Conservation (phyloP, 2,113 vertebrate genomes). For the Cephalophus harveyi region DNA sequence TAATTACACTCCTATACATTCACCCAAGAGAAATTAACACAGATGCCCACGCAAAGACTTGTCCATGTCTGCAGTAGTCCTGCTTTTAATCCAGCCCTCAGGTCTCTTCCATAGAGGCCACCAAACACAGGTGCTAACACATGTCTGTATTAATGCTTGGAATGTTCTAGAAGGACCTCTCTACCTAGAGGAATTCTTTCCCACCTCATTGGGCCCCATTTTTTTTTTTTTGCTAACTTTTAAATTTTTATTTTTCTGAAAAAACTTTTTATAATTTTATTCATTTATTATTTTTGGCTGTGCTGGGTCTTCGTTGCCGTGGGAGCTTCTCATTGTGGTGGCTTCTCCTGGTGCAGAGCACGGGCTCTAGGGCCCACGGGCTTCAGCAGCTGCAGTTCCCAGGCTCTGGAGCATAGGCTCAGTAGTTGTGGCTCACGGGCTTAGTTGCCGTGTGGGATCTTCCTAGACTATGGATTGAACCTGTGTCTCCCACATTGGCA, state of each 20-base stretch:
- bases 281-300: not conserved
- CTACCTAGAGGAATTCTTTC: not conserved
- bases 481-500: not conserved
- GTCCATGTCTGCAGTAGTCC: not conserved
- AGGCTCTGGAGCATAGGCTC: not conserved
- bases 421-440: fast-evolving
- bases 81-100: not conserved
- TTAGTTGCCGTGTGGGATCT: not conserved
- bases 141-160: not conserved
- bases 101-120: not conserved
- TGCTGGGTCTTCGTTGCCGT: not conserved
- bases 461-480: not conserved
- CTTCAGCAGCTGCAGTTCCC: not conserved
- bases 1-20: not conserved
- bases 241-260: not conserved
- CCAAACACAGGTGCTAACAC: not conserved
- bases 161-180: not conserved
- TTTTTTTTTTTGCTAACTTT: not conserved
- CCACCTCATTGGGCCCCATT: not conserved
- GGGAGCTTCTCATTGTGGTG: not conserved
- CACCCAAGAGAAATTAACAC: not conserved
- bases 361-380: not conserved
- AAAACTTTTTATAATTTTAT: not conserved
- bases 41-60: not conserved
- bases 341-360: not conserved